These are phyloP conservation scores for Monopis laevigella DNA, from an alignment of 2,888 invertebrate species.

Conservation along the genomic window DNA sequence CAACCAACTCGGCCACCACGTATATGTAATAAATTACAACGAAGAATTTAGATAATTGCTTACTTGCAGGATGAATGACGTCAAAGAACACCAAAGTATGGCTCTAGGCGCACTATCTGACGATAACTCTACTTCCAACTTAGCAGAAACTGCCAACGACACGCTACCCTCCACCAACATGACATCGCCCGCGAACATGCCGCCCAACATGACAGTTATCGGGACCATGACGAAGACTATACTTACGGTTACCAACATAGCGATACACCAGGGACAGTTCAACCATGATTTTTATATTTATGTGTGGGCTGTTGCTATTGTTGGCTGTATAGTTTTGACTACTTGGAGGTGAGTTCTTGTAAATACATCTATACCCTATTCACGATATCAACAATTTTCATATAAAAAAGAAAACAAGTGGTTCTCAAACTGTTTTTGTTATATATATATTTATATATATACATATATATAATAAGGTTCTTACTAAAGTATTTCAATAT, in stretches of 20 bases:
- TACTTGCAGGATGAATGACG: conserved; percentile 46
- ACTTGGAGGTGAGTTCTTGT: conserved; percentile 57
- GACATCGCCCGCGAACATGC: conserved; percentile 8
- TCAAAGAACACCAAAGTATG: conserved; percentile 21
- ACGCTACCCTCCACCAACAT: neutral
- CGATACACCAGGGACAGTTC: conserved; percentile 21
- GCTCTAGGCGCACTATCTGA: neutral
- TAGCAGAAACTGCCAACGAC: neutral
- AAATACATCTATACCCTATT: too few species aligned
- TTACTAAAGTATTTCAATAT: too few species aligned
- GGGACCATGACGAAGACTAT: conserved; percentile 37
- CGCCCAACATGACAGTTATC: conserved; percentile 33
- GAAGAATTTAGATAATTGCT: too few species aligned
- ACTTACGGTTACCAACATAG: conserved; percentile 32
- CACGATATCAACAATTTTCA: too few species aligned
- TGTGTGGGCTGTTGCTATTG: conserved; percentile 68
- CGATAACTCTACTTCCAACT: neutral
- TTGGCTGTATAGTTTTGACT: conserved; percentile 68
- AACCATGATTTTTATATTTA: conserved; percentile 53
- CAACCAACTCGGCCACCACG: too few species aligned
- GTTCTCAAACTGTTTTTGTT: too few species aligned
- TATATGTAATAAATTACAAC: too few species aligned
- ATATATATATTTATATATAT: too few species aligned
- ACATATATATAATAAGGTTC: too few species aligned
- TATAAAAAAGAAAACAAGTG: too few species aligned